Conservation (phyloP, 2,888 invertebrate species). For the Phorcus lineatus region DNA sequence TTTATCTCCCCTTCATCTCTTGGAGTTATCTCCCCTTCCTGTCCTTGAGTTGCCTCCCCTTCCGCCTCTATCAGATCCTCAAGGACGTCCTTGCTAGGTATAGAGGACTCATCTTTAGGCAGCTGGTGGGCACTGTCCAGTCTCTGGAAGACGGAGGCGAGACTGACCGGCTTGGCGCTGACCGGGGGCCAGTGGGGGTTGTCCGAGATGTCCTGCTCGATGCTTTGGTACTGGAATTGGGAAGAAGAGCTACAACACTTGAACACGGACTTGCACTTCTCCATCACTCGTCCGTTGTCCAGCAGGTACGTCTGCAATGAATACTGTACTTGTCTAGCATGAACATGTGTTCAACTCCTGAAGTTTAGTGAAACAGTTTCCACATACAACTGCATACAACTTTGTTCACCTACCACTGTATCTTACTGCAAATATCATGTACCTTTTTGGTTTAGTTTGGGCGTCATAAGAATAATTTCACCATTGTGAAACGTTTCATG, state of each 20-base stretch:
- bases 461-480: too few species aligned
- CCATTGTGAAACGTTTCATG: too few species aligned
- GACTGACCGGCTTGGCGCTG: constrained; percentile 30
- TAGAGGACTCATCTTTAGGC: background rate
- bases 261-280: constrained; percentile 40
- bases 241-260: constrained; percentile 42
- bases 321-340: too few species aligned
- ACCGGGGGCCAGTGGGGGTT: constrained; percentile 68
- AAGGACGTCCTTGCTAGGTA: background rate
- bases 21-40: too few species aligned
- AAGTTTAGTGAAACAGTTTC: too few species aligned
- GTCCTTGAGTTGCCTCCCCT: background rate
- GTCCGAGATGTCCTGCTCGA: constrained; percentile 65
- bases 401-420: too few species aligned
- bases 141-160: constrained; percentile 40
- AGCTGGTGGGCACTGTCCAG: constrained; percentile 32
- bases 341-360: too few species aligned
- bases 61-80: constrained; percentile 8
- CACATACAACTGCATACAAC: too few species aligned
- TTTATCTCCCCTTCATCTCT: too few species aligned
- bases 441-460: too few species aligned
- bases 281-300: constrained; percentile 53
- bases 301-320: constrained; percentile 60
- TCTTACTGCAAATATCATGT: too few species aligned
- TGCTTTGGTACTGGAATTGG: constrained; percentile 56